phyloP scores from a whole-genome alignment of 2,797 vertebrate species.

The Coregonus ussuriensis region DNA sequence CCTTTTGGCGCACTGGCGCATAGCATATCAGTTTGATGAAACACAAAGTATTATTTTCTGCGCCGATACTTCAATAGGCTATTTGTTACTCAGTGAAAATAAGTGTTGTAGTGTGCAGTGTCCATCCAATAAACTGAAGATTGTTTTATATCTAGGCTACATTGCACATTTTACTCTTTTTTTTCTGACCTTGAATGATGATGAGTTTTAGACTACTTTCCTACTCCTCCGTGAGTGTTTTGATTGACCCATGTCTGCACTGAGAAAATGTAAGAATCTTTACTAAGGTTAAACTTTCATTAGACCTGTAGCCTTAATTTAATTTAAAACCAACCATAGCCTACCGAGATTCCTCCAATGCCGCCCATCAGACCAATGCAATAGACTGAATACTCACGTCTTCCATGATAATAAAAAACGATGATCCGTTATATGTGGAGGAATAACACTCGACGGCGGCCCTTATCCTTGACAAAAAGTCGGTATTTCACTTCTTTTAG shows the following conservation, averaged over 20 bases:
- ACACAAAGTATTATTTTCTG: neutral
- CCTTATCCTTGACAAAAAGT: constrained; percentile 48
- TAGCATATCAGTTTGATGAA: neutral
- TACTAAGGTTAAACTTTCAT: neutral
- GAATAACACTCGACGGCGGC: constrained; percentile 55
- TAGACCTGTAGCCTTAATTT: neutral
- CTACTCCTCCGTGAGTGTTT: neutral
- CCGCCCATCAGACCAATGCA: constrained; percentile 11
- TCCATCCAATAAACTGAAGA: neutral
- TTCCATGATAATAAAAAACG: constrained; percentile 69
- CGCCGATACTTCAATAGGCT: neutral
- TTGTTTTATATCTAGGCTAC: neutral
- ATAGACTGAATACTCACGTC: constrained; percentile 68
- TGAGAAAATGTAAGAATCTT: neutral
- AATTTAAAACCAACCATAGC: neutral
- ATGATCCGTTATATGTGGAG: constrained; percentile 59
- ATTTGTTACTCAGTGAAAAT: neutral
- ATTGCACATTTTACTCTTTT: neutral
- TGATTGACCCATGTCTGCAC: neutral
- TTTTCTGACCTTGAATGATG: neutral
- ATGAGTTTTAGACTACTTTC: neutral
- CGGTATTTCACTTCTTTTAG: constrained; percentile 37
- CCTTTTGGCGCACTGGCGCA: neutral
- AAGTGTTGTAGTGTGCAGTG: neutral
- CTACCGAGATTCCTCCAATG: neutral